Evolutionary conservation across 2,888 invertebrate species (phyloP).

Genomic region (Agrenia bidenticulata): DNA sequence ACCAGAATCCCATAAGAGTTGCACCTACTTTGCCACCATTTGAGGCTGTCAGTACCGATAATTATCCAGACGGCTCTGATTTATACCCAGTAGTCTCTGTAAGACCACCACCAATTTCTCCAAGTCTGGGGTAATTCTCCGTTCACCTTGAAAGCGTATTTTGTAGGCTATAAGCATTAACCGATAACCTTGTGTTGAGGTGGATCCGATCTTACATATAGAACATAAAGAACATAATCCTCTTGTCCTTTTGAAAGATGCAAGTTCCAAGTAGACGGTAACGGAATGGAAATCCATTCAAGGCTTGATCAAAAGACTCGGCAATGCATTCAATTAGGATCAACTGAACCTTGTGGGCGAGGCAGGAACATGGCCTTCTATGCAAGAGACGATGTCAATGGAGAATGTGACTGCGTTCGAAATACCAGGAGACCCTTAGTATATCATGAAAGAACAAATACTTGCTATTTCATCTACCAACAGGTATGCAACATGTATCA

Average conservation of each 20-base stretch:
- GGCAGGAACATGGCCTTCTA: constrained; percentile 35
- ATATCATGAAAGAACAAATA: constrained; percentile 26
- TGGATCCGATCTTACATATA: too few species aligned
- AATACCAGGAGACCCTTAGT: constrained; percentile 22
- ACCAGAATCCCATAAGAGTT: constrained; percentile 30
- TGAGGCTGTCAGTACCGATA: too few species aligned
- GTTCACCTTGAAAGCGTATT: too few species aligned
- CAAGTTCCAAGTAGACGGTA: too few species aligned
- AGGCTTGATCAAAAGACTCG: neutral
- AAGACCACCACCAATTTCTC: too few species aligned
- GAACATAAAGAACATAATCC: too few species aligned
- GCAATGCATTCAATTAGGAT: constrained; percentile 20
- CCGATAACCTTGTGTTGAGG: too few species aligned
- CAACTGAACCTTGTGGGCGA: constrained; percentile 10
- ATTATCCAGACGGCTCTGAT: too few species aligned
- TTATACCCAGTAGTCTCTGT: too few species aligned
- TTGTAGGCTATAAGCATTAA: too few species aligned
- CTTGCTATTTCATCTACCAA: constrained; percentile 36
- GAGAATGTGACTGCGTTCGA: constrained; percentile 32
- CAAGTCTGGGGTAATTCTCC: too few species aligned
- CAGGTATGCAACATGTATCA: constrained; percentile 23
- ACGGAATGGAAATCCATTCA: too few species aligned
- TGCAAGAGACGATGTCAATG: constrained; percentile 20
- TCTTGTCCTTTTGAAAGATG: neutral
- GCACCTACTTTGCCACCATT: constrained; percentile 23